phyloP scores from a whole-genome alignment of 2,888 invertebrate genomes.

The Pyralis farinalis region DNA sequence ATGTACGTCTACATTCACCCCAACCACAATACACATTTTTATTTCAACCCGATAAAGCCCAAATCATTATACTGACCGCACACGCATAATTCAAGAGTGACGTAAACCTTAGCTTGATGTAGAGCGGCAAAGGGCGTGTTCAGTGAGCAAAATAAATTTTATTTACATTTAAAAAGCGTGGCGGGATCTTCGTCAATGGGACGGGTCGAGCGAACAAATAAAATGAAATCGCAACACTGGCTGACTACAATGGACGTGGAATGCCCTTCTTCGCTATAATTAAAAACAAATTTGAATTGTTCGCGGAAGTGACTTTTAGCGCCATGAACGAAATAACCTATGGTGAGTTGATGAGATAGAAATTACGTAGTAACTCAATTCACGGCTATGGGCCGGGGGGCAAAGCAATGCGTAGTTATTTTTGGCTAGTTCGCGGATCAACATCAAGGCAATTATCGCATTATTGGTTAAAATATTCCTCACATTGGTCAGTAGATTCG shows the following conservation, averaged over 20 bases:
- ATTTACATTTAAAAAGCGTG: slow-evolving; percentile 36
- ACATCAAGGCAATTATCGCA: no score
- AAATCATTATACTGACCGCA: slow-evolving; percentile 4
- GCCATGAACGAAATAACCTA: no score
- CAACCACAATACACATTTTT: slow-evolving; percentile 3
- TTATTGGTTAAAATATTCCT: no score
- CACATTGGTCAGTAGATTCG: no score
- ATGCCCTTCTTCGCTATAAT: slow-evolving; percentile 50
- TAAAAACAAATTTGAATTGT: slow-evolving; percentile 54
- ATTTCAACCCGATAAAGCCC: slow-evolving; percentile 4
- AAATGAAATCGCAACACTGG: slow-evolving; percentile 41
- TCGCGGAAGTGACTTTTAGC: slow-evolving; percentile 3
- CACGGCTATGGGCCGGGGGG: no score
- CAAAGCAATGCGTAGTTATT: no score
- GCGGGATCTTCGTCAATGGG: slow-evolving; percentile 46
- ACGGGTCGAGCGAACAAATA: slow-evolving; percentile 44
- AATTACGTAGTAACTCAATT: no score
- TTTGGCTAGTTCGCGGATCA: no score
- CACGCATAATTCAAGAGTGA: slow-evolving; percentile 1
- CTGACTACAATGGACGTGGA: slow-evolving; percentile 44
- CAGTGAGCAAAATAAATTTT: slow-evolving; percentile 36
- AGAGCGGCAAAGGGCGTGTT: slow-evolving; percentile 20
- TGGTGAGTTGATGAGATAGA: no score
- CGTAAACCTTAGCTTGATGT: not conserved
- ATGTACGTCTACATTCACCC: not conserved